Evolutionary conservation across 2,888 invertebrate species (phyloP).

Genomic region (Xestia ashworthii): DNA sequence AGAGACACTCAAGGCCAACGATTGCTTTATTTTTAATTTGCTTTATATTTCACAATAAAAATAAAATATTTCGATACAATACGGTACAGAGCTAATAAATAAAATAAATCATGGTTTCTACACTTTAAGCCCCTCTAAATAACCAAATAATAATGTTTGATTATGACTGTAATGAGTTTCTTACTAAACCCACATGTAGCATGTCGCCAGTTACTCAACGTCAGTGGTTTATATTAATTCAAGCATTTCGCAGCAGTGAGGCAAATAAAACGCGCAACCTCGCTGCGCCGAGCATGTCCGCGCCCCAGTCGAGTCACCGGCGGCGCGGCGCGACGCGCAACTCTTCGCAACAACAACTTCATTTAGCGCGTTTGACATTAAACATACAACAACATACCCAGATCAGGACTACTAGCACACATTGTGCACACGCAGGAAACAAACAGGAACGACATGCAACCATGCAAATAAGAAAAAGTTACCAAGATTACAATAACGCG

Average conservation of each 20-base stretch:
- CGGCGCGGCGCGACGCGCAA: no score
- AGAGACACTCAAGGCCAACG: not conserved
- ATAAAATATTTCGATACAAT: not conserved
- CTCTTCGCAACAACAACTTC: not conserved
- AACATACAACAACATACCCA: not conserved
- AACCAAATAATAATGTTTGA: not conserved
- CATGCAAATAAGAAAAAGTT: not conserved
- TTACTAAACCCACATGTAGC: not conserved
- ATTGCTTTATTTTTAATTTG: conserved; percentile 3
- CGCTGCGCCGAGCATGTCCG: no score
- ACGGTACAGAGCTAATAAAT: conserved; percentile 1
- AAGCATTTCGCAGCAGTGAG: not conserved
- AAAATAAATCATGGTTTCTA: not conserved
- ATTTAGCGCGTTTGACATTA: not conserved
- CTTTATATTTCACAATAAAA: not conserved
- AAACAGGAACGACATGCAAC: not conserved
- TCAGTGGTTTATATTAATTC: conserved; percentile 7
- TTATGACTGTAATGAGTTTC: not conserved
- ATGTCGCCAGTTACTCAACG: not conserved
- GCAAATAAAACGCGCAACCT: not conserved
- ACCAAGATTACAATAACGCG: not conserved
- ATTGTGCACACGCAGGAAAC: not conserved
- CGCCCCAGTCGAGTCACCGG: not conserved
- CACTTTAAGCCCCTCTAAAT: not conserved
- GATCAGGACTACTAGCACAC: not conserved